Evolutionary conservation across 2,888 invertebrate genomes (phyloP), one percentile per base, ranked within the genome.

Genomic region (Standfussiana lucernea): DNA sequence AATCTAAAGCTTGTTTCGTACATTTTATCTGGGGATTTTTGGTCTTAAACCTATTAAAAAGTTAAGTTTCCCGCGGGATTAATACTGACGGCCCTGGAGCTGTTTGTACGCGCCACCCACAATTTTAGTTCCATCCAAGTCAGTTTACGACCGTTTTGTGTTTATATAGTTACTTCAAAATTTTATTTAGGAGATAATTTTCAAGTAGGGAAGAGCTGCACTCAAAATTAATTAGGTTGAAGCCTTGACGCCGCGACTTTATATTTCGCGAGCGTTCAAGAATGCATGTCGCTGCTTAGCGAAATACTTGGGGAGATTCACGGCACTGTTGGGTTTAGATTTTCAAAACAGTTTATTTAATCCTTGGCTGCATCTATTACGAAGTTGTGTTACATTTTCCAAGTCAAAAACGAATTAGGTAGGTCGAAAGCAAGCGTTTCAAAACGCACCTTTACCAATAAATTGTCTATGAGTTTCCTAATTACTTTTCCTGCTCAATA

Each of bases 21-120:
- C 69, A 83, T 85, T 86, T 83, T 75, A 70, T 75, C 74, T 74
- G 28, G 47, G 79, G 84, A 79, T 84, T 86, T 82, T 87, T 80
- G 88, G 88, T 79, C 76, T 84, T 84, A 85, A 88, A 87, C 86
- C 88, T 87, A 84, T 88, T 88, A 86, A 89, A 88, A 88, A 87
- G 83, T 88, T 88, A 80, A 77, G 79, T 80, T 80, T n/a, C 88
- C 80, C 50, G 66, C 64, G 86, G 82, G 84, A 83, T 77, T 80
- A 78, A 77, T 87, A 75, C 79, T 50, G 77, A 59, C 76, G 66
- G 77, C 69, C 67, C 72, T 65, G 64, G 69, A 66, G 65, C 85
- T 72, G 81, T 85, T 85, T 83, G 78, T 79, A 78, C 75, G 62
- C 76, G 56, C 83, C 88, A 88, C 74, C 84, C 86, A 66, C 77